phyloP scores from a whole-genome alignment of 2,113 vertebrate genomes.

The Euleptes europaea region DNA sequence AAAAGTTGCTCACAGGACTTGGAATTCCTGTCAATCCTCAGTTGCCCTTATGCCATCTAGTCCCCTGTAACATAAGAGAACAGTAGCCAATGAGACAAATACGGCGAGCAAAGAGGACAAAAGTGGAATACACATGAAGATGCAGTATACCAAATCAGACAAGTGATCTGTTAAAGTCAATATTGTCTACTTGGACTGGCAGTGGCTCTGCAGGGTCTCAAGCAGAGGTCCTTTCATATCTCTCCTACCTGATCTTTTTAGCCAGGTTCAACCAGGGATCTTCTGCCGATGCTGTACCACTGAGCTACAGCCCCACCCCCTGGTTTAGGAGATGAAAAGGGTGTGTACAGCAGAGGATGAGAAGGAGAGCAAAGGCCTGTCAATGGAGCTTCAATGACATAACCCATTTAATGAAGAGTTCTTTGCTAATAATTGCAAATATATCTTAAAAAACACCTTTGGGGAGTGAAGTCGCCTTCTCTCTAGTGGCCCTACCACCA shows the following conservation, averaged over 20 bases:
- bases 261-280: too few relatives aligned
- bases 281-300: too few relatives aligned
- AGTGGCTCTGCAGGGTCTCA: too few relatives aligned
- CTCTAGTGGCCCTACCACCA: slow-evolving; percentile 24
- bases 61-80: background rate
- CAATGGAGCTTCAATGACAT: background rate
- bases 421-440: background rate
- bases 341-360: background rate
- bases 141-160: too few relatives aligned
- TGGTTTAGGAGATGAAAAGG: background rate
- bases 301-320: too few relatives aligned
- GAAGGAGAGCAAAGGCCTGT: background rate
- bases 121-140: too few relatives aligned
- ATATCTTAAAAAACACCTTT: slow-evolving; percentile 46
- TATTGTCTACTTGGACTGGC: too few relatives aligned
- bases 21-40: too few relatives aligned
- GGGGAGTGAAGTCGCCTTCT: slow-evolving; percentile 39
- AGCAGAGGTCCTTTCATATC: too few relatives aligned
- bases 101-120: background rate
- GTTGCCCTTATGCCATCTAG: background rate
- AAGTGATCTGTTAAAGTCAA: too few relatives aligned
- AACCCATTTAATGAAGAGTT: background rate
- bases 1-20: background rate
- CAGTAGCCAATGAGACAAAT: background rate
- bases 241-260: too few relatives aligned